These are phyloP conservation scores for Asbolus verrucosus DNA, from an alignment of 1,140 invertebrate genomes.

Conservation along the genomic window DNA sequence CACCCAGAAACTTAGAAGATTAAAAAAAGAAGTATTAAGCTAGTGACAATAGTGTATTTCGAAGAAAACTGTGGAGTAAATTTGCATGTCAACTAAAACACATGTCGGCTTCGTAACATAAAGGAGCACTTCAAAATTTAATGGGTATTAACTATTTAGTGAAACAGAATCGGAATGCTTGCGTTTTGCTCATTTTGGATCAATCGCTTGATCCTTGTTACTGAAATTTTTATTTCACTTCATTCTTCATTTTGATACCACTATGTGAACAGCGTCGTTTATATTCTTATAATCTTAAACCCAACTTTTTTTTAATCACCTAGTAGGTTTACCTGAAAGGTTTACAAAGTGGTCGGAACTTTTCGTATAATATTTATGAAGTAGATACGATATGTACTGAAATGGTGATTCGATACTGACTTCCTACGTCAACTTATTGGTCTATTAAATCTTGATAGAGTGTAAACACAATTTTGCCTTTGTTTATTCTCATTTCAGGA, in stretches of 20 bases:
- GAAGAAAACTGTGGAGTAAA: not conserved
- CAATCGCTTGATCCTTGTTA: not conserved
- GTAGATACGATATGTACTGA: too few relatives aligned
- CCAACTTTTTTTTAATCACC: too few relatives aligned
- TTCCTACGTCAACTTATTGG: slow-evolving; percentile 16
- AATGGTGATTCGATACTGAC: too few relatives aligned
- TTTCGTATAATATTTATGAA: not conserved
- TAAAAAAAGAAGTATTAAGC: too few relatives aligned
- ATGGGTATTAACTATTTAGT: slow-evolving; percentile 6
- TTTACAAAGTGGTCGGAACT: not conserved
- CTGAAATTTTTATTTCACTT: slow-evolving; percentile 20
- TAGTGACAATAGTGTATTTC: too few relatives aligned
- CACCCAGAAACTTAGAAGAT: not conserved
- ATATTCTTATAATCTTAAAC: too few relatives aligned
- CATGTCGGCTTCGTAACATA: not conserved
- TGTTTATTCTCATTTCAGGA: too few relatives aligned
- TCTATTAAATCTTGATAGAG: slow-evolving; percentile 13
- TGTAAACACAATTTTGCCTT: not conserved
- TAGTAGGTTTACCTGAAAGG: not conserved
- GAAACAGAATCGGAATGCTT: not conserved
- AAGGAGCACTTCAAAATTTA: slow-evolving; percentile 12
- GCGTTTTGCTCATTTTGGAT: not conserved
- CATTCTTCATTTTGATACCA: slow-evolving; percentile 12
- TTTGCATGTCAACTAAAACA: slow-evolving; percentile 34
- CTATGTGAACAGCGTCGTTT: too few relatives aligned